Percentiles rank a stretch among this genome's conserved stretches.
phyloP scores from a whole-genome alignment of 2,888 invertebrate species.

The Lamproptera curius region DNA sequence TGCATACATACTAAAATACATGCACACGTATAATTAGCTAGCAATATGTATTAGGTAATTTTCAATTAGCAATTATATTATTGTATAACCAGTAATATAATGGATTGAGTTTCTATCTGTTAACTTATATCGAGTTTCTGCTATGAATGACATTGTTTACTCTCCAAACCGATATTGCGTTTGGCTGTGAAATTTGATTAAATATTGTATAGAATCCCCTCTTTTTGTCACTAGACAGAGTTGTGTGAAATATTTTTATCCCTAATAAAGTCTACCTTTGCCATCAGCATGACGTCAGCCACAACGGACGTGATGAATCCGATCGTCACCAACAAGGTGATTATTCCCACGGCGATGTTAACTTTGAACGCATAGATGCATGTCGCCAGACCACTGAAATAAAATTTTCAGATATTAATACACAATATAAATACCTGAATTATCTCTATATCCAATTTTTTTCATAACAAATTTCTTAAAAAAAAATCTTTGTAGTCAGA shows the following conservation, averaged over 20 bases:
- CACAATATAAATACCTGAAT: too few species aligned
- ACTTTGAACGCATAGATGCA: conserved; percentile 82
- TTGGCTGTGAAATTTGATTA: too few species aligned
- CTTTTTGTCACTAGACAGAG: neutral
- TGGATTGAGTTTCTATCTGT: neutral
- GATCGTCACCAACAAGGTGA: conserved; percentile 87
- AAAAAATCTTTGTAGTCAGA: too few species aligned
- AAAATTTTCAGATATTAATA: too few species aligned
- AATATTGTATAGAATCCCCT: neutral
- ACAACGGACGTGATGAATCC: conserved; percentile 87
- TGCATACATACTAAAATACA: too few species aligned
- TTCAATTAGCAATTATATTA: neutral
- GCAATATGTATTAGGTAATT: too few species aligned
- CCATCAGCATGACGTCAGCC: conserved; percentile 88
- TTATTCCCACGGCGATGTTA: conserved; percentile 85
- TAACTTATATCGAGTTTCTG: neutral
- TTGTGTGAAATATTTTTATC: neutral
- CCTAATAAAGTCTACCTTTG: conserved; percentile 86
- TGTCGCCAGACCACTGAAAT: conserved; percentile 83
- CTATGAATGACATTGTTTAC: too few species aligned
- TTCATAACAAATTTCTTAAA: too few species aligned
- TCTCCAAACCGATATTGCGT: too few species aligned
- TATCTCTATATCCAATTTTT: too few species aligned
- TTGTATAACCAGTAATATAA: neutral
- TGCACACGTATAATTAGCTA: too few species aligned